These are phyloP conservation scores for Harpagoxenus sublaevis DNA, from an alignment of 2,888 invertebrate genomes.

Conservation along the genomic window DNA sequence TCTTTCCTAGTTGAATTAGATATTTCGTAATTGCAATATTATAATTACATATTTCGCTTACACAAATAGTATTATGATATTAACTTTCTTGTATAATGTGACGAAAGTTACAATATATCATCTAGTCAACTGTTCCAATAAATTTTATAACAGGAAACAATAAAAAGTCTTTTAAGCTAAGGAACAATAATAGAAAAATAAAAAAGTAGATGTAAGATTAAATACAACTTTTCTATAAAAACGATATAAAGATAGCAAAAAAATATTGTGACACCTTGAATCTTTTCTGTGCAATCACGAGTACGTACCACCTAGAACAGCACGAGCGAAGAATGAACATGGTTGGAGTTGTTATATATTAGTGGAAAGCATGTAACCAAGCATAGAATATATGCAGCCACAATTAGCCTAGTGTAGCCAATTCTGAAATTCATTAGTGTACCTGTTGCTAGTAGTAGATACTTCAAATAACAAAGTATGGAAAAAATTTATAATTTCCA, in stretches of 20 bases:
- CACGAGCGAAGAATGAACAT: constrained; percentile 82
- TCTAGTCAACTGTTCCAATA: background rate
- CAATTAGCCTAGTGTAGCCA: constrained; percentile 79
- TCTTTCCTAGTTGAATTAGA: background rate
- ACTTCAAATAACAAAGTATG: background rate
- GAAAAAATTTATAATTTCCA: background rate
- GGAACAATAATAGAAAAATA: background rate
- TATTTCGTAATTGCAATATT: background rate
- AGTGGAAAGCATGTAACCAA: constrained; percentile 84
- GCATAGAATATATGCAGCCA: constrained; percentile 83
- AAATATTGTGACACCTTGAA: constrained; percentile 20
- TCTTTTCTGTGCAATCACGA: constrained; percentile 74
- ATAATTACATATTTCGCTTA: background rate
- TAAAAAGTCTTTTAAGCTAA: background rate
- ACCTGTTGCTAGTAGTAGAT: constrained; percentile 52
- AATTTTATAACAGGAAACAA: background rate
- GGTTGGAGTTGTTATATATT: constrained; percentile 83
- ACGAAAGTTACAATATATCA: background rate
- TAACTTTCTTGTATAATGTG: background rate
- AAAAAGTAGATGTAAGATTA: background rate
- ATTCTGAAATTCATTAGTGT: constrained; percentile 48
- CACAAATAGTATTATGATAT: background rate
- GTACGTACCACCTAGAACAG: constrained; percentile 84
- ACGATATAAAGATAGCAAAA: background rate
- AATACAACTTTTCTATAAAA: constrained; percentile 10